These are phyloP conservation scores for Notolepis coatsorum DNA, from an alignment of 2,797 vertebrate genomes.

Conservation along the genomic window DNA sequence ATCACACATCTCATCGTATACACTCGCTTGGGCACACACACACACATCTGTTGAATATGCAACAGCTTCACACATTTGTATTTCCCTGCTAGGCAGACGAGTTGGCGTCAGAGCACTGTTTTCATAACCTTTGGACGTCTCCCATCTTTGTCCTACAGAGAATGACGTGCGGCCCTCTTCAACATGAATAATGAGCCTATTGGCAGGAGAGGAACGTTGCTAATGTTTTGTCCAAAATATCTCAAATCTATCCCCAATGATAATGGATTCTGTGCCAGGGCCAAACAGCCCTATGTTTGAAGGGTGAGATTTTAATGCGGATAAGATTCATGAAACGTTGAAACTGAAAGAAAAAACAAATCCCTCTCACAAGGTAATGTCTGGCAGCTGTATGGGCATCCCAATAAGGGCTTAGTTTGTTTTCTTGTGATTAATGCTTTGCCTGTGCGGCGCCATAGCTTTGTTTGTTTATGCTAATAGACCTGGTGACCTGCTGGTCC, in stretches of 20 bases:
- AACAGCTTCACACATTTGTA: slow-evolving; percentile 18
- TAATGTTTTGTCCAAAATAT: slow-evolving; percentile 78
- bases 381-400: slow-evolving; percentile 55
- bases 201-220: slow-evolving; percentile 73
- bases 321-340: slow-evolving; percentile 63
- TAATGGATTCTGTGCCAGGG: slow-evolving; percentile 67
- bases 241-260: slow-evolving; percentile 75
- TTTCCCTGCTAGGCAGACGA: slow-evolving; percentile 39
- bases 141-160: slow-evolving; percentile 67
- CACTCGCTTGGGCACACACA: too few relatives aligned
- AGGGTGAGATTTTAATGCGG: slow-evolving; percentile 59
- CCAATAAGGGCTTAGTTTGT: slow-evolving; percentile 69
- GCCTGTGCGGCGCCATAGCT: slow-evolving; percentile 57
- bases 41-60: slow-evolving; percentile 41
- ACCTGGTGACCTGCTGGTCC: slow-evolving; percentile 79
- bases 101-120: slow-evolving; percentile 53
- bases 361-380: slow-evolving; percentile 34
- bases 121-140: slow-evolving; percentile 69
- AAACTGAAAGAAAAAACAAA: slow-evolving; percentile 21
- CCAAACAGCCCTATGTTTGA: slow-evolving; percentile 65
- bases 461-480: slow-evolving; percentile 85
- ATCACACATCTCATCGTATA: slow-evolving; percentile 23
- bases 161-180: slow-evolving; percentile 65
- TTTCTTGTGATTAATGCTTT: slow-evolving; percentile 74
- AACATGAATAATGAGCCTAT: slow-evolving; percentile 76